phyloP scores from a whole-genome alignment of 2,888 invertebrate genomes.

The Agrotis puta region DNA sequence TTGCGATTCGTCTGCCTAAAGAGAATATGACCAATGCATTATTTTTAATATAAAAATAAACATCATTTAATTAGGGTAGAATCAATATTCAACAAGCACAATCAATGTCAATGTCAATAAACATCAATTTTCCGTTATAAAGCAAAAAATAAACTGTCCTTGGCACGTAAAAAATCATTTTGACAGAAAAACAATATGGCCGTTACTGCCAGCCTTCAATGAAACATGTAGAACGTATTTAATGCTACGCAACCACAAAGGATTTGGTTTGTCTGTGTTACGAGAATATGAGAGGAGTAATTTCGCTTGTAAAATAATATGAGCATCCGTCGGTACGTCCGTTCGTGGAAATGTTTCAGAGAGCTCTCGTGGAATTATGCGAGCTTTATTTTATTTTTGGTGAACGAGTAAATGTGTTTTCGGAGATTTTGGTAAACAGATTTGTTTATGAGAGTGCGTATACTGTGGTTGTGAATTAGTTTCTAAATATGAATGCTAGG shows the following conservation, averaged over 20 bases:
- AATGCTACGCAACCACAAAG: slow-evolving; percentile 43
- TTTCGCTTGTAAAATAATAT: slow-evolving; percentile 58
- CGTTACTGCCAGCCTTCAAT: slow-evolving; percentile 32
- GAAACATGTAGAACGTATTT: slow-evolving; percentile 17
- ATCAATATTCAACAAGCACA: no score
- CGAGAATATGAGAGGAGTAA: slow-evolving; percentile 44
- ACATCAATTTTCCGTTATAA: no score
- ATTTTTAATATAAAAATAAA: no score
- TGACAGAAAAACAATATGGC: slow-evolving; percentile 39
- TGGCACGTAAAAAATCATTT: slow-evolving; percentile 34
- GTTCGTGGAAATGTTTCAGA: slow-evolving; percentile 41
- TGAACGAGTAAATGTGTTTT: slow-evolving; percentile 16
- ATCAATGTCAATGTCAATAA: no score
- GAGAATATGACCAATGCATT: no score
- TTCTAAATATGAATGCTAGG: neutral
- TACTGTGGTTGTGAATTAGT: neutral
- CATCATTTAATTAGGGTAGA: no score
- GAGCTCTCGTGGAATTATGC: slow-evolving; percentile 25
- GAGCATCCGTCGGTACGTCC: slow-evolving; percentile 42
- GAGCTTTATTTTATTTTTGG: slow-evolving; percentile 30
- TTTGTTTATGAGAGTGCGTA: neutral
- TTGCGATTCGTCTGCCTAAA: no score
- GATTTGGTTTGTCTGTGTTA: slow-evolving; percentile 53
- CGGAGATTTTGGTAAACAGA: slow-evolving; percentile 11
- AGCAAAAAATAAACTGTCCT: neutral